Evolutionary conservation across 2,888 invertebrate species (phyloP), one percentile per base, ranked within the genome.

Genomic region (Heliconius sara): DNA sequence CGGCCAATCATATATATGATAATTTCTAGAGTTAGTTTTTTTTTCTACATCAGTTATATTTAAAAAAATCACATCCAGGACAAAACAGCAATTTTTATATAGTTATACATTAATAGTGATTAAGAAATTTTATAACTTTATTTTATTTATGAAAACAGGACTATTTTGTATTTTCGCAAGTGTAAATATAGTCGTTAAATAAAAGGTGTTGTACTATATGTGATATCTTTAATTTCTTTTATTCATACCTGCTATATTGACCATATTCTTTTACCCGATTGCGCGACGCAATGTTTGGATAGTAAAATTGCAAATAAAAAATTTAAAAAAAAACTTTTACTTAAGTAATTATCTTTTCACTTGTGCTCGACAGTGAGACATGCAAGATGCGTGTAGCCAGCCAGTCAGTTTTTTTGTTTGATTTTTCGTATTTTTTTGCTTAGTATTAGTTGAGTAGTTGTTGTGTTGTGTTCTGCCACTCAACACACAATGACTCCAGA

Each of bases 151-250:
- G 77, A 75, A 63, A 16, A 72, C 78, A 80, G 78, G 65, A 70
- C 30, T 76, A 76, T 79, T 80, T 81, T 81, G 65, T 78, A 78
- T 77, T 27, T 57, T n/a, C 43, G 25, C 66, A 72, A 63, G 72
- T 82, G 82, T 83, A 81, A 77, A 80, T 83, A 83, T 78, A 79
- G 77, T 52, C 65, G 73, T 77, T 78, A 71, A 80, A 77, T 81
- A 78, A 73, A 79, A 34, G 22, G 47, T 75, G 68, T 77, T 78
- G 60, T 76, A 57, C 76, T 76, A 80, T 47, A 76, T 77, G 5
- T 39, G 10, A 39, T 39, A 73, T 70, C 16, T 13, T 68, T 3
- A 10, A 74, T 47, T 79, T 76, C 78, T 71, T 52, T 80, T 79
- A 57, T 57, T 63, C 67, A 43, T 12, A 43, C 2, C 0, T 27